Percentiles rank a stretch among this genome's conserved stretches.
phyloP scores from a whole-genome alignment of 2,888 invertebrate genomes.

The Microplitis deprimator region DNA sequence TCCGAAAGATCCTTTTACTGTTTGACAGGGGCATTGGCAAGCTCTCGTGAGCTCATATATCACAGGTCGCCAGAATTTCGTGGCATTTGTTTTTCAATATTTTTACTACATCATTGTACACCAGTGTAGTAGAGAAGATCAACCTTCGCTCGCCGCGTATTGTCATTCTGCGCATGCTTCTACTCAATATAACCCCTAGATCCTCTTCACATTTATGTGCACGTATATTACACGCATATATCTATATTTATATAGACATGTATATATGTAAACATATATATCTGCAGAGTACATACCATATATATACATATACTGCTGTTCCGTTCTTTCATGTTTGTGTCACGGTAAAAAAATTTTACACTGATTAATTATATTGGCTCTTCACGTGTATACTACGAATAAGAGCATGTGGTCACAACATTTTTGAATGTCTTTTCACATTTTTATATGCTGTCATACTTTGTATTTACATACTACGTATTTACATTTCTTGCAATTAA shows the following conservation, averaged over 20 bases:
- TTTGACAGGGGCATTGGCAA: conserved; percentile 31
- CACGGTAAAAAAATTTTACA: conserved; percentile 28
- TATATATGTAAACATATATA: background rate
- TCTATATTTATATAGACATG: background rate
- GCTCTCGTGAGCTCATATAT: conserved; percentile 24
- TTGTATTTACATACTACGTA: background rate
- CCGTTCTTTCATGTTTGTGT: conserved; percentile 17
- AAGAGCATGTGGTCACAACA: conserved; percentile 23
- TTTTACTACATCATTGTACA: conserved; percentile 30
- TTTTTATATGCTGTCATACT: background rate
- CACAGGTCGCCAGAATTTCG: conserved; percentile 23
- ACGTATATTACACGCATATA: background rate
- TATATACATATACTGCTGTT: background rate
- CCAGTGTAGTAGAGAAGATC: background rate
- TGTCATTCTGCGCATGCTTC: background rate
- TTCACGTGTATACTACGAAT: conserved; percentile 16
- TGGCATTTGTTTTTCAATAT: conserved; percentile 53
- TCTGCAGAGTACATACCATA: background rate
- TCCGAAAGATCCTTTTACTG: background rate
- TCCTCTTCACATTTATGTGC: background rate
- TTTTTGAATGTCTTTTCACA: conserved; percentile 24
- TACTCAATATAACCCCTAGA: background rate
- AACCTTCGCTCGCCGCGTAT: background rate
- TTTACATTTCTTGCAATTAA: no score
- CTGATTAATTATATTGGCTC: conserved; percentile 39